Evolutionary conservation across 2,888 invertebrate species (phyloP).

Genomic region (Callimorpha dominula): DNA sequence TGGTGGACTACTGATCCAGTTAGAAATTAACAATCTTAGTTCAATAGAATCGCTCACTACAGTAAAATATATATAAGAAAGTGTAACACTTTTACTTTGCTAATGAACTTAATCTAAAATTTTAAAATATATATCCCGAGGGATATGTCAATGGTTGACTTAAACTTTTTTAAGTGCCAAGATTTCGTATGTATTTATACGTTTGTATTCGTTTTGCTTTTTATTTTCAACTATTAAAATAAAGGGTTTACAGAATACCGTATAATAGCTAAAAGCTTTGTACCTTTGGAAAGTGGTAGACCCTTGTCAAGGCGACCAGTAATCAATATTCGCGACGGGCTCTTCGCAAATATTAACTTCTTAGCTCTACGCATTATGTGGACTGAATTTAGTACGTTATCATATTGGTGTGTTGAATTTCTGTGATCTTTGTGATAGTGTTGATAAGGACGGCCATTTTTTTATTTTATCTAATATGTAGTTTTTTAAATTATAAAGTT

Average conservation of each 20-base stretch:
- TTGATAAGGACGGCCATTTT: background rate
- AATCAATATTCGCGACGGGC: conserved; percentile 67
- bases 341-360: conserved; percentile 69
- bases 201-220: background rate
- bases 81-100: no score
- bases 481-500: no score
- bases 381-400: conserved; percentile 26
- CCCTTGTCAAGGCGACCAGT: conserved; percentile 69
- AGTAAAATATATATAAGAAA: no score
- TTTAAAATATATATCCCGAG: no score
- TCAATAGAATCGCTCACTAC: no score
- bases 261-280: conserved; percentile 40
- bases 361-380: conserved; percentile 19
- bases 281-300: conserved; percentile 56
- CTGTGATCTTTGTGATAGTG: background rate
- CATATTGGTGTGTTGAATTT: background rate
- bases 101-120: no score
- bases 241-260: conserved; percentile 39
- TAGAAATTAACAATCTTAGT: no score
- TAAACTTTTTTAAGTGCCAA: no score
- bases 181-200: no score
- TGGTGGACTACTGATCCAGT: no score
- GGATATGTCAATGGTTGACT: no score
- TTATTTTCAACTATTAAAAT: conserved; percentile 5
- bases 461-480: background rate